Percentiles rank a stretch among this genome's conserved stretches.
phyloP scores from a whole-genome alignment of 1,140 invertebrate species.

The Drosophila nigromelanica region DNA sequence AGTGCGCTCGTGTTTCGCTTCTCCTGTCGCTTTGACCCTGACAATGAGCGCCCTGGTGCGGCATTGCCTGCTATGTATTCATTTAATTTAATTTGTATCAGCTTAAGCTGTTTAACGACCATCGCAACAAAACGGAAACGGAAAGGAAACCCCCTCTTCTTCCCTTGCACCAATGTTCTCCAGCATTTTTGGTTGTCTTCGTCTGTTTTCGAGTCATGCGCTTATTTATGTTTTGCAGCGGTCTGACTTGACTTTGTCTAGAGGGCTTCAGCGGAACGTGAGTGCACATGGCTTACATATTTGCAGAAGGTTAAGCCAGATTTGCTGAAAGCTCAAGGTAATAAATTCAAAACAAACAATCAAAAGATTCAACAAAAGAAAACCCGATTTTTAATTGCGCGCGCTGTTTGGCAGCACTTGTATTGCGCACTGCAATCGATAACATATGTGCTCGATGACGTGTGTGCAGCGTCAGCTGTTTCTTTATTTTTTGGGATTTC shows the following conservation, averaged over 20 bases:
- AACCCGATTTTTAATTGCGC: slow-evolving; percentile 1
- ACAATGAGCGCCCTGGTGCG: slow-evolving; percentile 50
- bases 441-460: background rate
- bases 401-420: background rate
- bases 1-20: slow-evolving; percentile 11
- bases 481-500: background rate
- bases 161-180: no score
- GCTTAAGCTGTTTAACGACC: slow-evolving; percentile 57
- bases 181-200: background rate
- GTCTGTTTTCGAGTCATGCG: slow-evolving; percentile 32
- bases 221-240: slow-evolving; percentile 9
- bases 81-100: slow-evolving; percentile 66
- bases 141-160: slow-evolving; percentile 22
- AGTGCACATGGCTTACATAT: slow-evolving; percentile 26
- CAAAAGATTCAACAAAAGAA: background rate
- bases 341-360: background rate
- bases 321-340: slow-evolving; percentile 17
- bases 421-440: background rate
- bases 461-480: background rate
- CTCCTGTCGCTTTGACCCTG: slow-evolving; percentile 46
- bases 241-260: slow-evolving; percentile 29
- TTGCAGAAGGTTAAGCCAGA: slow-evolving; percentile 27
- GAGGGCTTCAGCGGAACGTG: slow-evolving; percentile 37
- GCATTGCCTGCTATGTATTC: slow-evolving; percentile 53
- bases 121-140: slow-evolving; percentile 39